Evolutionary conservation across 1,140 invertebrate genomes (phyloP).

Genomic region (Drosophila persimilis): DNA sequence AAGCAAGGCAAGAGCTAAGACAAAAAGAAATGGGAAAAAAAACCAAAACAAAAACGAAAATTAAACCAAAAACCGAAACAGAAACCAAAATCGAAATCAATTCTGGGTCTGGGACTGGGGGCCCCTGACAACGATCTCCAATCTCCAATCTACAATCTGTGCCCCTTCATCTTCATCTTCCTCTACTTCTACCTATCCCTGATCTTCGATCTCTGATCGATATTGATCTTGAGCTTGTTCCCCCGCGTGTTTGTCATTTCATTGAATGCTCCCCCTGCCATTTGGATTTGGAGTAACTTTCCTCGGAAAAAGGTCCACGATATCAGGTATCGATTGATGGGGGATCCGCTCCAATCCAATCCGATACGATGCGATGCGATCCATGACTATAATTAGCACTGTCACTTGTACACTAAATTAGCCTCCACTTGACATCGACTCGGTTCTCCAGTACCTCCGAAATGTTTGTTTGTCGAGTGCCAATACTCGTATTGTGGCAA

Average conservation of each 20-base stretch:
- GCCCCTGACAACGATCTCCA: slow-evolving; percentile 45
- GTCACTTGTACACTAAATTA: slow-evolving; percentile 26
- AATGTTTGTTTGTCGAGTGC: slow-evolving; percentile 26
- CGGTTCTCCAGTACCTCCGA: not conserved
- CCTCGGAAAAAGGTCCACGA: not conserved
- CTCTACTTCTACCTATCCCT: not conserved
- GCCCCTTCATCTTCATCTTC: slow-evolving; percentile 12
- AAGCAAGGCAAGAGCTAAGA: slow-evolving; percentile 29
- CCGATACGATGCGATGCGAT: not conserved
- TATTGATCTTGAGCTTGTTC: slow-evolving; percentile 25
- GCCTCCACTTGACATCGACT: slow-evolving; percentile 20
- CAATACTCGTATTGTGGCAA: slow-evolving; percentile 50
- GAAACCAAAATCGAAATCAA: slow-evolving; percentile 42
- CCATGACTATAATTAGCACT: slow-evolving; percentile 33
- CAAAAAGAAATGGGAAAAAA: slow-evolving; percentile 22
- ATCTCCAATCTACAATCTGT: slow-evolving; percentile 15
- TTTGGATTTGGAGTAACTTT: slow-evolving; percentile 27
- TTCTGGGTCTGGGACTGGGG: slow-evolving; percentile 17
- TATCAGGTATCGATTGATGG: not conserved
- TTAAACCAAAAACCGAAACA: slow-evolving; percentile 24
- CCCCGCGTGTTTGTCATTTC: slow-evolving; percentile 29
- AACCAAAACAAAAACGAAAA: slow-evolving; percentile 19
- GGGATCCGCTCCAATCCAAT: too few species aligned
- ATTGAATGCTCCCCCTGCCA: slow-evolving; percentile 32
- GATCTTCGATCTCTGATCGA: slow-evolving; percentile 12